Conservation (phyloP, 92 coral and sea anemone species). For the Bergia puertoricense region DNA sequence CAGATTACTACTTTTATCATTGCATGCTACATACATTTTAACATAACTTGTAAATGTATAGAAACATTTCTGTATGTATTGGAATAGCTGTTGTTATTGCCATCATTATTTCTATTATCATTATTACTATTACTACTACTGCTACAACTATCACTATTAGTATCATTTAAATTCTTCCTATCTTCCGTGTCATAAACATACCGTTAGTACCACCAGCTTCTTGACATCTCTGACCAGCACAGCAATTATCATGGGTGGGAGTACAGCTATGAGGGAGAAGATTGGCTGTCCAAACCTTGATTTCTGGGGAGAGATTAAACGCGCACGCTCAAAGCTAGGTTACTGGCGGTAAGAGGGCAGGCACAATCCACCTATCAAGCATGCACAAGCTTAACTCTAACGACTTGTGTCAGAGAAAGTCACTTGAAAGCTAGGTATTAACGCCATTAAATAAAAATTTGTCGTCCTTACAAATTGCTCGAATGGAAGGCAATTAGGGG, state of each 20-base stretch:
- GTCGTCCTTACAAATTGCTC: no score
- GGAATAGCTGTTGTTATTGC: no score
- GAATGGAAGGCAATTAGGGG: no score
- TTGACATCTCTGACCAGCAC: constrained; percentile 65
- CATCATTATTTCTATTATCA: no score
- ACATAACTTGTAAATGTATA: background rate
- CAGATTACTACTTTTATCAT: no score
- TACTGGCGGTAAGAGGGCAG: background rate
- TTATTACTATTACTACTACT: no score
- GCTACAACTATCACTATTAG: no score
- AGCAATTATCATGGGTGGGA: constrained; percentile 73
- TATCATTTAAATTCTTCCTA: background rate
- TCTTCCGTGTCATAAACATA: constrained; percentile 16
- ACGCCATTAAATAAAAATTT: no score
- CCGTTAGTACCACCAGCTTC: constrained; percentile 77
- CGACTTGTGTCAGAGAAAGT: background rate
- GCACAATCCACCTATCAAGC: background rate
- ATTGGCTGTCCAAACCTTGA: constrained; percentile 62
- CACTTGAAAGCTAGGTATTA: no score
- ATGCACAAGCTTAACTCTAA: background rate
- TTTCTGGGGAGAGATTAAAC: constrained; percentile 32
- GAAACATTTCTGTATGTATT: background rate
- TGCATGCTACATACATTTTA: no score
- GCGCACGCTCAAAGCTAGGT: background rate
- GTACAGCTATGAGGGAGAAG: constrained; percentile 68